Conservation (phyloP, 1,140 invertebrate species). For the Telenomus remus region DNA sequence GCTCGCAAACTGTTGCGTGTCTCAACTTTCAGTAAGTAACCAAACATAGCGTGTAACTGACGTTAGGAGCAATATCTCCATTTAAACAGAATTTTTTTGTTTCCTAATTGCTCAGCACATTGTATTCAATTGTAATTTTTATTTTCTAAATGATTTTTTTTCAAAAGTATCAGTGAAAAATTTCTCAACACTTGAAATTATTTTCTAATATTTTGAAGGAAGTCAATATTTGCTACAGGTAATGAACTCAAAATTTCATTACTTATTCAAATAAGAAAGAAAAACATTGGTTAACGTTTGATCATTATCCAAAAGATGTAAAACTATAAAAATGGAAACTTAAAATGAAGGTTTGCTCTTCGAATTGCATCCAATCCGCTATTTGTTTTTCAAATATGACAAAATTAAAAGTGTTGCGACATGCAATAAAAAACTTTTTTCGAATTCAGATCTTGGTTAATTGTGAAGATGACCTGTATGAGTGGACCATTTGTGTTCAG, state of each 20-base stretch:
- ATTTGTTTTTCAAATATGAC: too few relatives aligned
- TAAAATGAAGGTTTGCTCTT: too few relatives aligned
- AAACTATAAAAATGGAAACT: too few relatives aligned
- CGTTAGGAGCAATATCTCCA: conserved; percentile 28
- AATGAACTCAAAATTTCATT: neutral
- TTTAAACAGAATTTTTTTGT: conserved; percentile 13
- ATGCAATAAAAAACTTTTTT: too few relatives aligned
- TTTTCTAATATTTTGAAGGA: too few relatives aligned
- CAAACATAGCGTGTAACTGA: conserved; percentile 60
- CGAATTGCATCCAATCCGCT: too few relatives aligned
- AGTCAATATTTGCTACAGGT: too few relatives aligned
- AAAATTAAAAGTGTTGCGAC: too few relatives aligned
- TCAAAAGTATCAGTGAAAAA: too few relatives aligned
- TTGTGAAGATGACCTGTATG: conserved; percentile 56
- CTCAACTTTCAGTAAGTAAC: conserved; percentile 63
- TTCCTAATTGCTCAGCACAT: neutral
- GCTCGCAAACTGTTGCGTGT: conserved; percentile 64
- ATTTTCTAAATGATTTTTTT: neutral
- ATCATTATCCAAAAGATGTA: too few relatives aligned
- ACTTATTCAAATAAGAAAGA: neutral
- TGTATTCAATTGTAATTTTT: neutral
- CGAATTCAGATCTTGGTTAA: neutral
- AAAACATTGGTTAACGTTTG: too few relatives aligned
- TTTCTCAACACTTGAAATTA: too few relatives aligned
- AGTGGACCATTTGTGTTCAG: conserved; percentile 84